These are phyloP conservation scores for Apomyelois bistriatella DNA, from an alignment of 2,888 invertebrate species.

Conservation along the genomic window DNA sequence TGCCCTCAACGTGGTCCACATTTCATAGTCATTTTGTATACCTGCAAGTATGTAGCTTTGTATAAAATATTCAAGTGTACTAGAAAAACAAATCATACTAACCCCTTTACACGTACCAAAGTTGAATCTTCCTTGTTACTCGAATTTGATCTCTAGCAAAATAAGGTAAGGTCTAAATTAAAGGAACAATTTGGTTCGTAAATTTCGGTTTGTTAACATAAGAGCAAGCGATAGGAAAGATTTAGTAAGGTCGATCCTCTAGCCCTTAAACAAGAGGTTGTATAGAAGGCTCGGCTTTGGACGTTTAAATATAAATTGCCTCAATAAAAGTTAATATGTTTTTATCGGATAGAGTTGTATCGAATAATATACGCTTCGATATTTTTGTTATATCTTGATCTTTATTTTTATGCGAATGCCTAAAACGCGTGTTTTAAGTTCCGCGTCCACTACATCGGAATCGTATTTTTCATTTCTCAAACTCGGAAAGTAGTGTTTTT, in stretches of 20 bases:
- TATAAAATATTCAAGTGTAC: not conserved
- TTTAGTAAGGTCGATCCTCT: constrained; percentile 43
- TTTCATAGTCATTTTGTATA: no score
- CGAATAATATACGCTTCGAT: not conserved
- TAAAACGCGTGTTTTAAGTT: no score
- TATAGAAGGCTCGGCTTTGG: constrained; percentile 26
- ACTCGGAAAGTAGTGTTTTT: no score
- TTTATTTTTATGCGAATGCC: no score
- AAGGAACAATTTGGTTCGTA: constrained; percentile 22
- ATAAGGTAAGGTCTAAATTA: not conserved
- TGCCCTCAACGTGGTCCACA: no score
- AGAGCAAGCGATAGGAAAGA: constrained; percentile 44
- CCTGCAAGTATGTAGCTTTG: no score
- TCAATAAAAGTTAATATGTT: constrained; percentile 27
- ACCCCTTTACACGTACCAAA: not conserved
- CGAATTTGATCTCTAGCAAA: not conserved
- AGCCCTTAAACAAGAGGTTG: constrained; percentile 41
- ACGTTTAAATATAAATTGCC: constrained; percentile 26
- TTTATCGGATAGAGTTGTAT: constrained; percentile 19
- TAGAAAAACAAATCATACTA: not conserved
- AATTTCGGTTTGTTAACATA: constrained; percentile 39
- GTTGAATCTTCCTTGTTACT: not conserved
- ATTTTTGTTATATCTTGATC: no score
- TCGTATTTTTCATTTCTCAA: no score
- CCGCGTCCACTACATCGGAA: no score